Evolutionary conservation across 2,797 vertebrate genomes (phyloP), one percentile per base, ranked within the genome.

Genomic region (Loris lydekkerianus): DNA sequence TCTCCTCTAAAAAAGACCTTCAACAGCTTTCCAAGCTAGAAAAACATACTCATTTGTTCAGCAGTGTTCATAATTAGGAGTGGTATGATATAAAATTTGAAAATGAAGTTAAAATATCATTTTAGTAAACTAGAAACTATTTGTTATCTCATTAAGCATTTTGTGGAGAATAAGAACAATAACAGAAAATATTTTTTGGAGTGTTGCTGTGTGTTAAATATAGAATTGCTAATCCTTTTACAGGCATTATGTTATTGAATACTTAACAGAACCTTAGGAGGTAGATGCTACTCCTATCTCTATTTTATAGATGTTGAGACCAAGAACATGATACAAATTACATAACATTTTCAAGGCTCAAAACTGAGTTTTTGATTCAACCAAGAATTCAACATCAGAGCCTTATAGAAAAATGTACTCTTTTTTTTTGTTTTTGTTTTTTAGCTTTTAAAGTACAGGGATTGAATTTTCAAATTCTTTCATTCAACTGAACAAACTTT

Each of bases 131-230:
- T n/a, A 20, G 29, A 72, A 76, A 65, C 56, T 86, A 69, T n/a
- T 86, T 85, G 4, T 29, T 93, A 46, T 77, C 18, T 75, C 69
- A 65, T 86, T 93, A 94, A 93, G 21, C 15, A 89, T 97, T 95
- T 97, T 85, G 89, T 77, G 96, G 96, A 88, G 17, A 91, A 60
- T 72, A 87, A 92, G 90, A 90, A 63, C 69, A 89, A 17, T 27
- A 75, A 69, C 20, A 93, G 23, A n/a, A 82, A 82, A 80, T 58
- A 81, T 81, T 80, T 86, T 53, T 95, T 84, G 31, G 17, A 89
- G 21, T 84, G 18, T 76, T 76, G 69, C 31, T 75, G 9, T 31
- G 43, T 87, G 10, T 83, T 95, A 53, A 20, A 65, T 88, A 65
- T 27, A 88, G 27, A 76, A 75, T 80, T 87, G 23, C 25, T 85